These are phyloP conservation scores for Willisornis vidua DNA, from an alignment of 2,113 vertebrate genomes.

Conservation along the genomic window DNA sequence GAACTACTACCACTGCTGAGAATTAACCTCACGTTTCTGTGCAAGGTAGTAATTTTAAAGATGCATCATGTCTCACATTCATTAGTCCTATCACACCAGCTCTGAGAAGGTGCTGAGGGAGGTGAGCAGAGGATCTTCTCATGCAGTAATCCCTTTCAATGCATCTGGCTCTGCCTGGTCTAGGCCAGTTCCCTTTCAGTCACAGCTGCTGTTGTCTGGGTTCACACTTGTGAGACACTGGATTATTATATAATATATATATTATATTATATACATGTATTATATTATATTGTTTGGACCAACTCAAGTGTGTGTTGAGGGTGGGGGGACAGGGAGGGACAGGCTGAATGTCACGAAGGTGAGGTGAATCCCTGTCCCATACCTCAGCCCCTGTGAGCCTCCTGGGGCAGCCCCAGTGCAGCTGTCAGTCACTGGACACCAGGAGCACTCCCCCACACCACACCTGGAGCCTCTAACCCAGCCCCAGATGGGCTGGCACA, in stretches of 20 bases:
- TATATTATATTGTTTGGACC: too few relatives aligned
- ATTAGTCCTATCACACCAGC: neutral
- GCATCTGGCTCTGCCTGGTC: neutral
- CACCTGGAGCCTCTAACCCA: neutral
- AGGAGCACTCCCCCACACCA: neutral
- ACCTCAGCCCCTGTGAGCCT: neutral
- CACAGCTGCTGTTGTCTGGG: neutral
- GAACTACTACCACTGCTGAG: neutral
- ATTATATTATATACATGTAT: too few relatives aligned
- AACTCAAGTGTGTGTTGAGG: too few relatives aligned
- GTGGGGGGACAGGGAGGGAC: neutral
- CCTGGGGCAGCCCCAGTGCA: neutral
- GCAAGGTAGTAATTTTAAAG: neutral
- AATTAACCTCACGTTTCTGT: neutral
- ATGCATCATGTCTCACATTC: neutral
- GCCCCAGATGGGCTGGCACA: neutral
- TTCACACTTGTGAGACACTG: neutral
- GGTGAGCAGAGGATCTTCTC: neutral
- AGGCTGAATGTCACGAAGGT: neutral
- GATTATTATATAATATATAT: neutral
- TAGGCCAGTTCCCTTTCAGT: neutral
- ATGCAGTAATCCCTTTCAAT: neutral
- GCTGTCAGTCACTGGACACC: neutral
- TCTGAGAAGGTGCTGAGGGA: neutral
- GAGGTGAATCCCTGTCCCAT: neutral